These are phyloP conservation scores for Rynchops niger DNA, from an alignment of 2,113 vertebrate genomes.

Conservation along the genomic window DNA sequence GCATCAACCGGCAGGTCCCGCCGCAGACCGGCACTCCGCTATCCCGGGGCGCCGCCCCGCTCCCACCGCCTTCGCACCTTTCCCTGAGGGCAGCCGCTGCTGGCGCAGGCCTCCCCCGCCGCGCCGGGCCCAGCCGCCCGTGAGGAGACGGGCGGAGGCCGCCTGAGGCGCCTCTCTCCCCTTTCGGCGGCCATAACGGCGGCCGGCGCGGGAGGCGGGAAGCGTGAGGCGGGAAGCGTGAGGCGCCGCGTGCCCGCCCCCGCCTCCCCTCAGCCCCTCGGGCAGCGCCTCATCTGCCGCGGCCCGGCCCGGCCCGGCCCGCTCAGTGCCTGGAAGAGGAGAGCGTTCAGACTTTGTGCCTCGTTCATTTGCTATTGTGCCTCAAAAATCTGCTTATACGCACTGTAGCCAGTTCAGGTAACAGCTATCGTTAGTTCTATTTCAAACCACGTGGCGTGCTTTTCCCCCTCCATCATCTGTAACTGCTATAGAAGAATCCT, in stretches of 20 bases:
- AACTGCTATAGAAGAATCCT: not conserved
- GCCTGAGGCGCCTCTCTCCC: too few relatives aligned
- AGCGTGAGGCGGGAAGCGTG: not conserved
- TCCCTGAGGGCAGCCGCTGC: not conserved
- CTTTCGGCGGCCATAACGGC: too few relatives aligned
- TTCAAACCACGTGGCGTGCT: not conserved
- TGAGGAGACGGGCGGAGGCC: fast-evolving
- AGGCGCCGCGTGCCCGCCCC: not conserved
- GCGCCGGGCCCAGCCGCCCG: too few relatives aligned
- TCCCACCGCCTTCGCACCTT: not conserved
- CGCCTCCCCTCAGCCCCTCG: too few relatives aligned
- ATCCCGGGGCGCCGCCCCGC: too few relatives aligned
- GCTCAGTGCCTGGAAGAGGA: not conserved
- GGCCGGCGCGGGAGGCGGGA: not conserved
- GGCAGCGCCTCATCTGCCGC: not conserved
- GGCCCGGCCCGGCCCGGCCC: too few relatives aligned
- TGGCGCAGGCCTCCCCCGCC: not conserved
- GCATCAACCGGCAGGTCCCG: too few relatives aligned
- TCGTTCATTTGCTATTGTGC: not conserved
- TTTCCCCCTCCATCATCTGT: not conserved
- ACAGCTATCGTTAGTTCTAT: not conserved
- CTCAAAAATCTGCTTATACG: not conserved
- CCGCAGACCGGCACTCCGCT: too few relatives aligned
- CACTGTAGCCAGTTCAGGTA: not conserved
- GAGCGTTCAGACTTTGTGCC: not conserved